These are phyloP conservation scores for Megatriorchis doriae DNA, from an alignment of 2,113 vertebrate species.

Conservation along the genomic window DNA sequence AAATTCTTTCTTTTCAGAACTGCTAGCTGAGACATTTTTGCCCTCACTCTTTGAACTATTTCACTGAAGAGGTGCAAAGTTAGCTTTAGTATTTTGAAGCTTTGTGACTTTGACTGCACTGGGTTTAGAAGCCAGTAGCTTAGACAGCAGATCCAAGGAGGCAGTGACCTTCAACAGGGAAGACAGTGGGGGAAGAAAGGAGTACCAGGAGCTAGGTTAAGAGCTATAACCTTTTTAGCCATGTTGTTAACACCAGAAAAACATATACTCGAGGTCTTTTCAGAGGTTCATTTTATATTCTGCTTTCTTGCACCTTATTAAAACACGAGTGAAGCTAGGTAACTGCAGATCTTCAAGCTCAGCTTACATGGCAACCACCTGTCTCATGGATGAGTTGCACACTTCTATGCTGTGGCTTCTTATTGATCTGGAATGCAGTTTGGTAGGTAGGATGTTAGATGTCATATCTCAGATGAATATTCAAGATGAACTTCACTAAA, in stretches of 20 bases:
- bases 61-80: not conserved
- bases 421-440: not conserved
- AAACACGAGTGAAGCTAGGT: not conserved
- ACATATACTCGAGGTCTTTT: not conserved
- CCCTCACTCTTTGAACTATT: not conserved
- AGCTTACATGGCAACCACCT: not conserved
- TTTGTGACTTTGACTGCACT: not conserved
- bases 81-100: slow-evolving; percentile 1
- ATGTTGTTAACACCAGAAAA: not conserved
- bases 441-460: not conserved
- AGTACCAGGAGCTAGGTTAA: not conserved
- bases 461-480: not conserved
- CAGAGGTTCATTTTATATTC: not conserved
- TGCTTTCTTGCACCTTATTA: not conserved
- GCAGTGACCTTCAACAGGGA: not conserved
- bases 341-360: not conserved
- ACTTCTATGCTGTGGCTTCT: not conserved
- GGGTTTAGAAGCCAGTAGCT: not conserved
- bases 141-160: not conserved
- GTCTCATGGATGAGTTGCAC: accelerated
- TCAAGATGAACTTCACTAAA: not conserved
- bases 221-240: not conserved
- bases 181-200: not conserved
- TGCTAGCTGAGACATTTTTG: not conserved
- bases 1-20: not conserved